Conservation (phyloP, 2,888 invertebrate species). For the Cataglyphis albicans region DNA sequence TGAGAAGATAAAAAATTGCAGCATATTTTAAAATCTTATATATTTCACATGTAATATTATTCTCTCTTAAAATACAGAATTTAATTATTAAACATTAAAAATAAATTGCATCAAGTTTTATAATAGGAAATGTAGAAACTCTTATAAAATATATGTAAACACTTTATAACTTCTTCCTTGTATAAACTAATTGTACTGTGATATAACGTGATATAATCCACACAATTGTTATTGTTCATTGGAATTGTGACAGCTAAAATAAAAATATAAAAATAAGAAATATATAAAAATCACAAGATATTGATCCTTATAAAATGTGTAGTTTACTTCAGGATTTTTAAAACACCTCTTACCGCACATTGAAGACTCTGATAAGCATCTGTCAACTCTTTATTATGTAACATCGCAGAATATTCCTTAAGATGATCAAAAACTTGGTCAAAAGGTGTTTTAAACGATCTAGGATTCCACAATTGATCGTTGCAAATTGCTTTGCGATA, state of each 20-base stretch:
- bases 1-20: not conserved
- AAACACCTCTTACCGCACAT: constrained; percentile 52
- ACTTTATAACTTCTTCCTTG: constrained; percentile 28
- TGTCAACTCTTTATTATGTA: constrained; percentile 18
- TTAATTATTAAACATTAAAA: constrained; percentile 7
- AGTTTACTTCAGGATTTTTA: not conserved
- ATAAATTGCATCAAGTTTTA: not conserved
- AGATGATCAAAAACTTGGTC: constrained; percentile 59
- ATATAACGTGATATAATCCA: constrained; percentile 40
- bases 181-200: constrained; percentile 37
- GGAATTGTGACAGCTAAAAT: constrained; percentile 49
- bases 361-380: constrained; percentile 42
- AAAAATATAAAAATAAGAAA: constrained; percentile 33
- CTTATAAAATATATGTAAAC: not conserved
- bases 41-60: not conserved
- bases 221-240: constrained; percentile 30
- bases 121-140: no score
- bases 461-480: constrained; percentile 39
- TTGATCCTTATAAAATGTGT: not conserved
- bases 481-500: constrained; percentile 56
- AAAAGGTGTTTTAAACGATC: constrained; percentile 63
- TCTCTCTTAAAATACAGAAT: not conserved
- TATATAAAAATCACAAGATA: not conserved
- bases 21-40: constrained; percentile 1
- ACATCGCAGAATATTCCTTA: constrained; percentile 32